A percentile compares a stretch with the other conserved stretches of the same genome.
phyloP scores from a whole-genome alignment of 2,113 vertebrate species.

The Herpailurus yagouaroundi region DNA sequence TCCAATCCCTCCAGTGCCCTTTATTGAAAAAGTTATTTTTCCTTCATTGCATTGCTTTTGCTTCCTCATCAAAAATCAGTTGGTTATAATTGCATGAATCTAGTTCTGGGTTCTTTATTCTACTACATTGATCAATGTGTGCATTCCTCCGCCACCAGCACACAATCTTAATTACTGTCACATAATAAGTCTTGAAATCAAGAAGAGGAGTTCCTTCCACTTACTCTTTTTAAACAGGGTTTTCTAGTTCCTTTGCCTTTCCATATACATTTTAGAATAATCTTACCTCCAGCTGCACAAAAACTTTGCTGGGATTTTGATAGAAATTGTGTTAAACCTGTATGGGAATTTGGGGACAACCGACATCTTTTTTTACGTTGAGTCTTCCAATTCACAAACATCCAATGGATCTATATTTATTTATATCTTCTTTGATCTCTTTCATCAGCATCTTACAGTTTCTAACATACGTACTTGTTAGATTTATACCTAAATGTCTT shows the following conservation, averaged over 20 bases:
- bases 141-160: background rate
- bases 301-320: background rate
- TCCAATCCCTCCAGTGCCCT: background rate
- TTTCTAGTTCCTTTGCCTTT: background rate
- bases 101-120: background rate
- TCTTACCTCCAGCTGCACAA: background rate
- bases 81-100: background rate
- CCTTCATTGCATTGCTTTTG: background rate
- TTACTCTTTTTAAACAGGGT: background rate
- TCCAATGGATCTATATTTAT: background rate
- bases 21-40: background rate
- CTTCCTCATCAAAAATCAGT: background rate
- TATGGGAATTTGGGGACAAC: background rate
- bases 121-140: background rate
- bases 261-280: background rate
- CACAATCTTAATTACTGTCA: background rate
- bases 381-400: background rate
- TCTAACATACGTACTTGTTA: background rate
- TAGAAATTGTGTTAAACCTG: background rate
- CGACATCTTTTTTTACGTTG: background rate
- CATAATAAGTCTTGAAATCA: background rate
- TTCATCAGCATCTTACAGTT: background rate
- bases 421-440: background rate
- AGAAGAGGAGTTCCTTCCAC: background rate
- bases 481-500: background rate